A percentile compares a stretch with the other conserved stretches of the same genome.
Evolutionary conservation across 1,140 invertebrate species (phyloP).

Genomic region (Neodiprion pinetum): DNA sequence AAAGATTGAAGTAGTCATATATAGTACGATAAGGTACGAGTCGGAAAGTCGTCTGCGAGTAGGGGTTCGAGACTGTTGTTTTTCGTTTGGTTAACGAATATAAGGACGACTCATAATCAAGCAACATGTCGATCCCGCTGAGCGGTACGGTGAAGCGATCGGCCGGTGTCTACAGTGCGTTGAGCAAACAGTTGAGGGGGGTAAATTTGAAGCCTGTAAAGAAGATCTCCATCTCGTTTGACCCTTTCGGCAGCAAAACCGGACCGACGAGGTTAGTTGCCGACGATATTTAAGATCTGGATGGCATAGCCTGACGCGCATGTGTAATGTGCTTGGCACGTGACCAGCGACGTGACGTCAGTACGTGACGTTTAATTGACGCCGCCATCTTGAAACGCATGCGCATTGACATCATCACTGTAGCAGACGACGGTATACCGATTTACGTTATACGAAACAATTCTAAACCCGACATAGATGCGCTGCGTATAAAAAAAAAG

Average conservation of each 20-base stretch:
- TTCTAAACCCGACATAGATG: no score
- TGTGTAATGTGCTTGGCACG: constrained; percentile 7
- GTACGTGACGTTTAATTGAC: constrained; percentile 37
- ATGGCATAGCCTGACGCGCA: constrained; percentile 7
- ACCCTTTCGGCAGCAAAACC: constrained; percentile 80
- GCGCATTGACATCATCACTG: constrained; percentile 28
- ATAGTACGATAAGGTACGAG: no score
- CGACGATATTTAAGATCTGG: constrained; percentile 5
- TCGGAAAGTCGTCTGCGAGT: no score
- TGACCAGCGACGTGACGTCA: background rate
- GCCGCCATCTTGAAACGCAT: constrained; percentile 35
- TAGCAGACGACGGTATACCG: constrained; percentile 27
- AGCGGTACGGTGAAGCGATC: constrained; percentile 70
- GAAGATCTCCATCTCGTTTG: constrained; percentile 79
- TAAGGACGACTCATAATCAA: background rate
- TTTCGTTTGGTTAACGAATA: no score
- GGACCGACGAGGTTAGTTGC: constrained; percentile 72
- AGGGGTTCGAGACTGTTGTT: no score
- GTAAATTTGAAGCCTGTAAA: constrained; percentile 83
- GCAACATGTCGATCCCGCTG: constrained; percentile 72
- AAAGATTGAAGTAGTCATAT: no score
- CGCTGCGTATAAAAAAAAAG: no score
- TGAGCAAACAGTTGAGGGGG: constrained; percentile 71
- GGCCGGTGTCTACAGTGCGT: constrained; percentile 70
- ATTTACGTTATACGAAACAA: no score